Evolutionary conservation across 2,113 vertebrate species (phyloP), one percentile per base, ranked within the genome.

Genomic region (Lagenorhynchus albirostris): DNA sequence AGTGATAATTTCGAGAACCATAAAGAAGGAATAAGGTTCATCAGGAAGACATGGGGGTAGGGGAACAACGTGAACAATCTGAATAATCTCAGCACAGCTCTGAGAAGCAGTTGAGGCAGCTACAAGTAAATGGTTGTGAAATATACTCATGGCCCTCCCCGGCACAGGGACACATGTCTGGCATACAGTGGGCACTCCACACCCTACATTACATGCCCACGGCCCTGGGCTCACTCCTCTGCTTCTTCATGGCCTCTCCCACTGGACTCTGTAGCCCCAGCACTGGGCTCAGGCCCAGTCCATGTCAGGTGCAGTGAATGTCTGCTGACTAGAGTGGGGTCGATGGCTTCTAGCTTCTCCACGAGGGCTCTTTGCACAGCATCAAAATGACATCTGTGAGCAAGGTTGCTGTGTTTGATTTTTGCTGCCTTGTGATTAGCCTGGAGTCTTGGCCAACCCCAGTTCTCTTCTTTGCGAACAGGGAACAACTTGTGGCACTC

Each of bases 401-500:
- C 0, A 9, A 23, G 6, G 20, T 0, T 82, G n/a, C 5, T 73
- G 29, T n/a, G 50, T 15, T 15, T 41, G 41, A 41, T 41, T 41
- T 5, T 41, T 41, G 41, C 41, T 41, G 41, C 41, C 53, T 23
- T 85, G 12, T 8, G 17, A 17, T 33, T 25, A 38, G 36, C 29
- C 84, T 73, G n/a, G 4, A 47, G 20, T 23, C 36, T 36, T 84
- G 25, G 20, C 26, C 33, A 21, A 44, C 44, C 1, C 23, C 14
- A 26, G 1, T 70, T 77, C 21, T 82, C 68, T 84, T 93, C 83
- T 89, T 47, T 65, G n/a, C 71, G 6, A 95, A 92, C 93, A 99
- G 99, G 99, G 99, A 53, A 0, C 99, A 23, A 88, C 97, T 65
- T 99, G 99, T 80, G 98, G 55, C 1, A 97, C 91, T 71, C 85